These are phyloP conservation scores for Drosophila pectinifera DNA, from an alignment of 1,140 invertebrate genomes.

Conservation along the genomic window DNA sequence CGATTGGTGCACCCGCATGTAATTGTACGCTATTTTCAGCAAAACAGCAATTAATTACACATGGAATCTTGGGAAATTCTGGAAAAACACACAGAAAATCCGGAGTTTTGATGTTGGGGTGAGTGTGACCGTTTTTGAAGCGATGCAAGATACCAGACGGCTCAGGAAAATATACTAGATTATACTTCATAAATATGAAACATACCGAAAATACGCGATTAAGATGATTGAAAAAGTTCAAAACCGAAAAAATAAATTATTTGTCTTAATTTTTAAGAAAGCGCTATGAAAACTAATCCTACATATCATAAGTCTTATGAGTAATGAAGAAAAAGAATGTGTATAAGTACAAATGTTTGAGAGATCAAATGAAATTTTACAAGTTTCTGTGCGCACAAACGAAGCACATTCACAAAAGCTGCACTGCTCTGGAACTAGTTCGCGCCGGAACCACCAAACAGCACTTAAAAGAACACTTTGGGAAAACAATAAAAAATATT, in stretches of 20 bases:
- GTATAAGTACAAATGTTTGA: neutral
- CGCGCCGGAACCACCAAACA: conserved; percentile 12
- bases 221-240: neutral
- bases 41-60: conserved; percentile 6
- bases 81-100: conserved; percentile 48
- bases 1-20: conserved; percentile 11
- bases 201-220: neutral
- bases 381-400: conserved; percentile 1
- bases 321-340: neutral
- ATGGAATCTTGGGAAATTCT: conserved; percentile 1
- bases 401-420: neutral
- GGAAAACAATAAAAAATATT: conserved; percentile 39
- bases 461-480: conserved; percentile 42
- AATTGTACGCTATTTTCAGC: neutral
- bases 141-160: neutral
- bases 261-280: neutral
- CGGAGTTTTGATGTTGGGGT: conserved; percentile 17
- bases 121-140: conserved; percentile 6
- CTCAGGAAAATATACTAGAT: neutral
- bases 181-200: neutral
- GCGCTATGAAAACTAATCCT: neutral
- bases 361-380: neutral
- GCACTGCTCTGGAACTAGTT: conserved; percentile 1
- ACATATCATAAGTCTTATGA: neutral
- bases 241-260: neutral